These are phyloP conservation scores for Edolisoma coerulescens DNA, from an alignment of 2,113 vertebrate genomes.

Conservation along the genomic window DNA sequence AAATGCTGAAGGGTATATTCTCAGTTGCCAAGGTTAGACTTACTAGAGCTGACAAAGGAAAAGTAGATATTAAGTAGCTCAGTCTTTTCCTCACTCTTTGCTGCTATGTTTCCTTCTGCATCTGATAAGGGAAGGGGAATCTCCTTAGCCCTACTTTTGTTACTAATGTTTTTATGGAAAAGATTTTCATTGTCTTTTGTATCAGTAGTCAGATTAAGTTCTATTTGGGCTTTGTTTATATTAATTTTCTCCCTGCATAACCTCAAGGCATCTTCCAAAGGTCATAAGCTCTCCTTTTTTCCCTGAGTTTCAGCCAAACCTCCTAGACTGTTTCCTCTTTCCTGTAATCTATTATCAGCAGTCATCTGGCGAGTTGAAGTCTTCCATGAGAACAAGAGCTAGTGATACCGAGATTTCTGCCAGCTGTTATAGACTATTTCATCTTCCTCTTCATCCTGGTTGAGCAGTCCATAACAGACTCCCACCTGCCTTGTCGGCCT, in stretches of 20 bases:
- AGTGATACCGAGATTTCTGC: background rate
- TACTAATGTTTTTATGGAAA: background rate
- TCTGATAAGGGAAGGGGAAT: background rate
- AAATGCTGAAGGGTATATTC: background rate
- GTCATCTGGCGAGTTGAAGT: background rate
- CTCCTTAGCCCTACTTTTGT: background rate
- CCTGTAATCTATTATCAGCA: background rate
- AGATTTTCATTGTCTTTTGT: background rate
- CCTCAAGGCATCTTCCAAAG: background rate
- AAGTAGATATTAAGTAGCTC: background rate
- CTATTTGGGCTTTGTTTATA: background rate
- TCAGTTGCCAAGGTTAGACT: background rate
- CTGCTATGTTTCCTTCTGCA: background rate
- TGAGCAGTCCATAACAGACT: background rate
- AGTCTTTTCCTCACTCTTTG: background rate
- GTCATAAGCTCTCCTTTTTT: background rate
- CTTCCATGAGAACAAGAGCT: background rate
- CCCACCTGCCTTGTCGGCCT: background rate
- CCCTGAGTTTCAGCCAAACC: background rate
- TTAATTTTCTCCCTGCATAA: background rate
- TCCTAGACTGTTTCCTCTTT: background rate
- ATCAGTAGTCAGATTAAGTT: background rate
- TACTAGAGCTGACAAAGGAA: background rate
- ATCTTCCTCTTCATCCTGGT: background rate
- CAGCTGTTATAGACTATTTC: background rate